Percentiles rank a stretch among this genome's conserved stretches.
Evolutionary conservation across 2,888 invertebrate species (phyloP).

Genomic region (Andrena praecox): DNA sequence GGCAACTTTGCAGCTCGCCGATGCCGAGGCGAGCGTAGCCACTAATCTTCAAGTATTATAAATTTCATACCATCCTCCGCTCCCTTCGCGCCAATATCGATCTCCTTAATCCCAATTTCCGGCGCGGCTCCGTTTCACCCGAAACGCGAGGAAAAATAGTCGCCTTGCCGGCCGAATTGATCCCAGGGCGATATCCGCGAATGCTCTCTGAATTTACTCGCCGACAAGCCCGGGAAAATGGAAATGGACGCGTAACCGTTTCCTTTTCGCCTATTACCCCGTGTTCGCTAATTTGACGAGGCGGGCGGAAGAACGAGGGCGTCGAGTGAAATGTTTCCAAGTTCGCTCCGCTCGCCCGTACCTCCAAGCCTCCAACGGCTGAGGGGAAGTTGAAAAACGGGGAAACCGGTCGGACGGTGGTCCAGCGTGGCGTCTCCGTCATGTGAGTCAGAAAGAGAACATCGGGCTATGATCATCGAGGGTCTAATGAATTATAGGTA

Average conservation of each 20-base stretch:
- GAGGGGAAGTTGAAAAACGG: neutral
- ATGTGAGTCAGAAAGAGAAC: too few species aligned
- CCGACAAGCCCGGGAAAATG: neutral
- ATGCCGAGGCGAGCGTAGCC: neutral
- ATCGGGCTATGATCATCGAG: too few species aligned
- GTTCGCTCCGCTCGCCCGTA: neutral
- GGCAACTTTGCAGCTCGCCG: neutral
- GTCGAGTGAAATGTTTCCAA: constrained; percentile 33
- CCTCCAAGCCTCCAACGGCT: neutral
- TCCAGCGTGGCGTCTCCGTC: too few species aligned
- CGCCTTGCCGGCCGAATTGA: too few species aligned
- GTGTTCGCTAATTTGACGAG: constrained; percentile 19
- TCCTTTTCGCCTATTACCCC: too few species aligned
- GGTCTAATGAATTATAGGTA: too few species aligned
- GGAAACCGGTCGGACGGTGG: neutral
- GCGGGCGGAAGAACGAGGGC: constrained; percentile 5
- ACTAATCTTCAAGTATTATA: neutral
- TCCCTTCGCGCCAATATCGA: neutral
- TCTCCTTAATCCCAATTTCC: neutral
- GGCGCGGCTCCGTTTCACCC: neutral
- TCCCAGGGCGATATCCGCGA: too few species aligned
- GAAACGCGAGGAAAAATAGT: neutral
- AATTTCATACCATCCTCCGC: neutral
- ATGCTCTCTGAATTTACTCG: neutral
- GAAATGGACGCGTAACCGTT: neutral